Evolutionary conservation across 2,888 invertebrate species (phyloP).

Genomic region (Rhaphigaster nebulosa): DNA sequence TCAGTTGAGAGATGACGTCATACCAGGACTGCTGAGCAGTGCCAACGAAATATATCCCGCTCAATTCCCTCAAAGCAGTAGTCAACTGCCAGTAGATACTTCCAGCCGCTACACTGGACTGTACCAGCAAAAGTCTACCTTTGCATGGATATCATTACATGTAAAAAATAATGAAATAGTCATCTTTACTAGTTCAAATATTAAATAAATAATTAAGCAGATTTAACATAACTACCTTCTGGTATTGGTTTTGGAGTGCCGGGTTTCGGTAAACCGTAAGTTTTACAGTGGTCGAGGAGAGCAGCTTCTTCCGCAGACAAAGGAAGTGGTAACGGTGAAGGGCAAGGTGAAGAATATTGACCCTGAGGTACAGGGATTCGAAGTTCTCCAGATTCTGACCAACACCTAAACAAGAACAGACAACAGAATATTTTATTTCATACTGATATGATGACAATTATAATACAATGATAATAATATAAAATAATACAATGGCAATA

Average conservation of each 20-base stretch:
- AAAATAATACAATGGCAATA: background rate
- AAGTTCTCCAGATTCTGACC: constrained; percentile 68
- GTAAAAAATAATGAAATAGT: no score
- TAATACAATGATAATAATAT: background rate
- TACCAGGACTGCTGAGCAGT: no score
- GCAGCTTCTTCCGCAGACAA: constrained; percentile 83
- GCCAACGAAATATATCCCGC: no score
- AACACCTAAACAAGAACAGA: constrained; percentile 61
- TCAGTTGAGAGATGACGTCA: no score
- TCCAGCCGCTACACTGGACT: no score
- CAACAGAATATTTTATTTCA: background rate
- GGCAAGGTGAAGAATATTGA: constrained; percentile 66
- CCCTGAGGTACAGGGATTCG: constrained; percentile 72
- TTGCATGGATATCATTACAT: no score
- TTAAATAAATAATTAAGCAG: background rate
- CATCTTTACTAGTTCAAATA: no score
- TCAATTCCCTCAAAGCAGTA: no score
- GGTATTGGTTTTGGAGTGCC: constrained; percentile 80
- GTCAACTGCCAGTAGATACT: no score
- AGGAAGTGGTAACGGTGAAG: constrained; percentile 83
- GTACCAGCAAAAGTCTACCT: no score
- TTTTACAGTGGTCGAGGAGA: constrained; percentile 79
- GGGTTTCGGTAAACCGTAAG: constrained; percentile 80
- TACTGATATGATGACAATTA: background rate
- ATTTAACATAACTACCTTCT: constrained; percentile 70